Percentiles rank a stretch among this genome's conserved stretches.
Evolutionary conservation across 2,113 vertebrate genomes (phyloP).

Genomic region (Gambusia affinis): DNA sequence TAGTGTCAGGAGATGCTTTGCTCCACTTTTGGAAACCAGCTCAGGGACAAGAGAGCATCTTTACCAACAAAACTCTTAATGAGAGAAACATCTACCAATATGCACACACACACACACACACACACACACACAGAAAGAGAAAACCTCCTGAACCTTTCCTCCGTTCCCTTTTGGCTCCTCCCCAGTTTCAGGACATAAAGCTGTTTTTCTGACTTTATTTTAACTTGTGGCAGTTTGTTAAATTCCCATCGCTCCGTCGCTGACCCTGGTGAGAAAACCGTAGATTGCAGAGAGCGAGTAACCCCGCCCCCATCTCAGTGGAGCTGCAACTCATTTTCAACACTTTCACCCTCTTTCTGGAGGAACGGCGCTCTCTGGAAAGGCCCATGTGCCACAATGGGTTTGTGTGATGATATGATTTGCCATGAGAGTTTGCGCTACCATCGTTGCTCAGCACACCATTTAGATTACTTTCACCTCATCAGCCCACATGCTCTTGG

Average conservation of each 20-base stretch:
- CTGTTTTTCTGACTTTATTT: slow-evolving; percentile 57
- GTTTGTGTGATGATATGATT: slow-evolving; percentile 53
- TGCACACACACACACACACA: slow-evolving; percentile 13
- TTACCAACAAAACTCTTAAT: slow-evolving; percentile 47
- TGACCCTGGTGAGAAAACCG: slow-evolving; percentile 50
- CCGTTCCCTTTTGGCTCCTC: slow-evolving; percentile 45
- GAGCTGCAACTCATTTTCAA: slow-evolving; percentile 62
- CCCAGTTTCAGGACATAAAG: slow-evolving; percentile 40
- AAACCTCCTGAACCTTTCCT: slow-evolving; percentile 58
- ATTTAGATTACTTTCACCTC: slow-evolving; percentile 78
- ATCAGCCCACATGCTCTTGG: slow-evolving; percentile 62
- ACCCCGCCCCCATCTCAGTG: slow-evolving; percentile 33
- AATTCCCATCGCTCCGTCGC: slow-evolving; percentile 50
- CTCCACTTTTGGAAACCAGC: slow-evolving; percentile 68
- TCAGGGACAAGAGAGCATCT: slow-evolving; percentile 56
- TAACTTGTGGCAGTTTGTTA: slow-evolving; percentile 49
- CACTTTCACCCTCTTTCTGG: slow-evolving; percentile 56
- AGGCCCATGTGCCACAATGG: slow-evolving; percentile 40
- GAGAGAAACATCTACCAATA: slow-evolving; percentile 45
- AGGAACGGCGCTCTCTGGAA: slow-evolving; percentile 43
- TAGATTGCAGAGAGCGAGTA: slow-evolving; percentile 36
- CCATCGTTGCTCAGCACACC: slow-evolving; percentile 49
- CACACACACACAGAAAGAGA: slow-evolving; percentile 37
- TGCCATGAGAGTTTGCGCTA: slow-evolving; percentile 31
- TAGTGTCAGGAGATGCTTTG: slow-evolving; percentile 52